Evolutionary conservation across 1,140 invertebrate species (phyloP), one percentile per base, ranked within the genome.

Genomic region (Lasioglossum baleicum): DNA sequence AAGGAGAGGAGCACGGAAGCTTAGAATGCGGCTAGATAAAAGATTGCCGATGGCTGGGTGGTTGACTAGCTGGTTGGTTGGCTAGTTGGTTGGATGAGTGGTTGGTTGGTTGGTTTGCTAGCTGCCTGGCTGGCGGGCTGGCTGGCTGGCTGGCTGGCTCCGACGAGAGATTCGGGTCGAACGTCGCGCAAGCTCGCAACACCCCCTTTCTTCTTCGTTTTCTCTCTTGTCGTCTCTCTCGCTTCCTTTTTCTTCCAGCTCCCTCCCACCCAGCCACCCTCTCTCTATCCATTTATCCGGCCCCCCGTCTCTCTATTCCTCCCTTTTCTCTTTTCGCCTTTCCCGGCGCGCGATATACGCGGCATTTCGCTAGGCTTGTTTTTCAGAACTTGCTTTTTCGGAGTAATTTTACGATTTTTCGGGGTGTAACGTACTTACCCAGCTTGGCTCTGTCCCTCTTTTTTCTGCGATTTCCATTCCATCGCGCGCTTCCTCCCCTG

Each of bases 181-280:
- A 91, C 86, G 90, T 91, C 90, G 91, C 91, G 91, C 91, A 92
- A 90, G 87, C 90, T 91, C 89, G 74, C 84, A 89, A 81, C 86
- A 75, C 75, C 75, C 81, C 89, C 74, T 72, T 77, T 78, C 74
- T 67, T 86, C 88, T 86, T 80, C 75, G 71, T 81, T 82, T 82
- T 82, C 80, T 83, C 71, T 80, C 80, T 73, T 6, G 58, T 51
- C 44, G 51, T 53, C 58, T 60, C 68, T 53, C 35, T 58, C 80
- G 7, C 53, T 48, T 53, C 68, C 51, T 53, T 67, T 56, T 40
- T 20, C 71, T 60, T 65, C 60, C 22, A 58, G 5, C 61, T 64
- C 40, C 3, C 26, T 67, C 51, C 51, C 51, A 53, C 51, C 51
- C 51, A 48, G 13, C 44, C 44, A 48, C 44, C 44, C 44, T 11